A percentile compares a stretch with the other conserved stretches of the same genome.
Conservation (phyloP, 2,113 vertebrate species). For the Pachycephala philippinensis region DNA sequence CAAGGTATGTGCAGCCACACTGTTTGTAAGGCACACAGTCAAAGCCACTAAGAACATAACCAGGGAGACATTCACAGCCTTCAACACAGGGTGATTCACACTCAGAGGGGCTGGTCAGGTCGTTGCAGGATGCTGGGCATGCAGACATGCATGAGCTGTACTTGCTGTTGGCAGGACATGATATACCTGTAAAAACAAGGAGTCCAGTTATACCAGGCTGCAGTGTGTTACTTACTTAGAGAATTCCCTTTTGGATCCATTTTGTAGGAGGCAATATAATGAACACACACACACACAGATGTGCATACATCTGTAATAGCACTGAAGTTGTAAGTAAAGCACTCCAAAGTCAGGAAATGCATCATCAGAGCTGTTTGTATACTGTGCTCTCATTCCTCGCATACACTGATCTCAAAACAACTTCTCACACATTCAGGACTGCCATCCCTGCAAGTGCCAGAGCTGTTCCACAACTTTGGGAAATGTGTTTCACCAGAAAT, state of each 20-base stretch:
- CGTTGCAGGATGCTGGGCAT: conserved; percentile 60
- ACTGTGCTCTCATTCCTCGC: not conserved
- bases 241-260: not conserved
- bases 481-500: not conserved
- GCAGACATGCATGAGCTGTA: conserved; percentile 61
- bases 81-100: conserved; percentile 54
- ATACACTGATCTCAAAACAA: not conserved
- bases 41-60: conserved; percentile 61
- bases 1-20: conserved; percentile 65
- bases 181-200: not conserved
- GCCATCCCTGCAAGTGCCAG: not conserved
- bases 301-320: not conserved
- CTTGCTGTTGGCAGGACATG: conserved; percentile 58
- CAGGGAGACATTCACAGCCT: conserved; percentile 69
- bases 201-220: not conserved
- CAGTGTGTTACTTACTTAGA: not conserved
- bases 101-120: conserved; percentile 58
- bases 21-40: conserved; percentile 65
- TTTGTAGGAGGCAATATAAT: not conserved
- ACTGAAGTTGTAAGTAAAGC: not conserved
- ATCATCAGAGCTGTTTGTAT: not conserved
- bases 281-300: not conserved
- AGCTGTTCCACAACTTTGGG: not conserved
- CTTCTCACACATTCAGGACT: not conserved
- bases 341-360: not conserved